Percentiles rank a stretch among this genome's conserved stretches.
Conservation (phyloP, 2,113 vertebrate genomes). For the Microcebus murinus region DNA sequence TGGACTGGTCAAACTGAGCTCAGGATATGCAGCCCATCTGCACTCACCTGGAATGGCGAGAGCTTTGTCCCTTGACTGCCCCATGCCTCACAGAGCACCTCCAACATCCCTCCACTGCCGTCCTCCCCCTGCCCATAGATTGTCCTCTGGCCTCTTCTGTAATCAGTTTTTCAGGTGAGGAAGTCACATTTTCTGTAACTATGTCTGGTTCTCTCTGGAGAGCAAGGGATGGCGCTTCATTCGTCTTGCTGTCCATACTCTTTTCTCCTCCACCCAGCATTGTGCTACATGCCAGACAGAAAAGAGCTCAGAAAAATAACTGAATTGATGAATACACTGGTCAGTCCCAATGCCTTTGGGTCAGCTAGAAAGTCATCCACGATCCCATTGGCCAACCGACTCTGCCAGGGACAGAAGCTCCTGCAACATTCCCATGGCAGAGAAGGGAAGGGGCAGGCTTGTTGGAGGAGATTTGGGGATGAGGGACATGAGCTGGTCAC, state of each 20-base stretch:
- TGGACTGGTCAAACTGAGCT: not conserved
- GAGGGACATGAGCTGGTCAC: not conserved
- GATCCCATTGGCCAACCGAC: not conserved
- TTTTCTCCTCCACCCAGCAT: no score
- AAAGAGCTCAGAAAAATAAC: not conserved
- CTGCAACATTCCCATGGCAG: not conserved
- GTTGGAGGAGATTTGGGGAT: not conserved
- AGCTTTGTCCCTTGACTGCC: no score
- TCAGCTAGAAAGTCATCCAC: not conserved
- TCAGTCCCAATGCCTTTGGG: not conserved
- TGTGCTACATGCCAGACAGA: not conserved
- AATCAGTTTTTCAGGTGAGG: not conserved
- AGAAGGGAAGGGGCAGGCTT: not conserved
- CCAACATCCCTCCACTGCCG: no score
- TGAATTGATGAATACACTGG: not conserved
- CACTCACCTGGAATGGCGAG: not conserved
- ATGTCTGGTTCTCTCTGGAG: not conserved
- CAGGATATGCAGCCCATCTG: accelerated
- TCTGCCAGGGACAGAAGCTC: not conserved
- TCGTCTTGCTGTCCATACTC: not conserved
- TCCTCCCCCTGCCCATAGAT: not conserved
- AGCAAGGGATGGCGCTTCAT: not conserved
- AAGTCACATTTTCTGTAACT: not conserved
- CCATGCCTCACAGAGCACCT: not conserved
- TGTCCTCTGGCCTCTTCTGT: not conserved